A percentile compares a stretch with the other conserved stretches of the same genome.
These are phyloP conservation scores for Anaspis maculata DNA, from an alignment of 2,888 invertebrate species.

Conservation along the genomic window DNA sequence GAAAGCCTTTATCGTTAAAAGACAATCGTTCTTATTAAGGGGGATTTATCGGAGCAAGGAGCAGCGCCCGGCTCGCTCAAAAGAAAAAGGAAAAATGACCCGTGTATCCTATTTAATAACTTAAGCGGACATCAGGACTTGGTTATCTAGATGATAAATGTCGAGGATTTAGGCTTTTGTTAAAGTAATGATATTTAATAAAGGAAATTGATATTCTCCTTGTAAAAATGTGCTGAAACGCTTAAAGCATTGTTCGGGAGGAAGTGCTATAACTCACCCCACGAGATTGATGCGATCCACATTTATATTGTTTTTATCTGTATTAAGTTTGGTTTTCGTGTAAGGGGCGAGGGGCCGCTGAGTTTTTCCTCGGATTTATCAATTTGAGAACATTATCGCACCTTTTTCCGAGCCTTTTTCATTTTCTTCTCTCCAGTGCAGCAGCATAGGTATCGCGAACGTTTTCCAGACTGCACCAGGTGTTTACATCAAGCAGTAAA, in stretches of 20 bases:
- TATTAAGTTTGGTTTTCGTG: conserved; percentile 12
- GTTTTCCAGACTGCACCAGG: too few relatives aligned
- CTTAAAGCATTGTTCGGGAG: conserved; percentile 21
- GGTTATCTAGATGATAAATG: conserved; percentile 29
- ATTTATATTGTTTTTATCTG: conserved; percentile 25
- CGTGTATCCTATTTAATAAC: conserved; percentile 13
- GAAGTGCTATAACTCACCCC: conserved; percentile 22
- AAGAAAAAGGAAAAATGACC: conserved; percentile 5
- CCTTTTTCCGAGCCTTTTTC: too few relatives aligned
- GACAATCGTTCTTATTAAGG: too few relatives aligned
- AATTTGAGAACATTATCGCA: too few relatives aligned
- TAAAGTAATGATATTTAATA: conserved; percentile 31
- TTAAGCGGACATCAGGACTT: conserved; percentile 18
- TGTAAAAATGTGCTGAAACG: conserved; percentile 27
- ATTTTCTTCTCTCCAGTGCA: too few relatives aligned
- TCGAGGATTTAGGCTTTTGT: conserved; percentile 25
- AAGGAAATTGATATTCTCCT: conserved; percentile 32
- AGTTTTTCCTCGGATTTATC: too few relatives aligned
- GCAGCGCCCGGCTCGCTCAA: too few relatives aligned
- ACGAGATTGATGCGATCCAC: conserved; percentile 24
- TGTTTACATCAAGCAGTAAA: too few relatives aligned
- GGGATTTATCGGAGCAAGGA: too few relatives aligned
- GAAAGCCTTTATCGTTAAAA: too few relatives aligned
- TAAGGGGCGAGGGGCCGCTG: too few relatives aligned
- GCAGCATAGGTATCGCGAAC: too few relatives aligned